Percentiles rank a stretch among this genome's conserved stretches.
Evolutionary conservation across 2,113 vertebrate genomes (phyloP).

Genomic region (Dipodomys spectabilis): DNA sequence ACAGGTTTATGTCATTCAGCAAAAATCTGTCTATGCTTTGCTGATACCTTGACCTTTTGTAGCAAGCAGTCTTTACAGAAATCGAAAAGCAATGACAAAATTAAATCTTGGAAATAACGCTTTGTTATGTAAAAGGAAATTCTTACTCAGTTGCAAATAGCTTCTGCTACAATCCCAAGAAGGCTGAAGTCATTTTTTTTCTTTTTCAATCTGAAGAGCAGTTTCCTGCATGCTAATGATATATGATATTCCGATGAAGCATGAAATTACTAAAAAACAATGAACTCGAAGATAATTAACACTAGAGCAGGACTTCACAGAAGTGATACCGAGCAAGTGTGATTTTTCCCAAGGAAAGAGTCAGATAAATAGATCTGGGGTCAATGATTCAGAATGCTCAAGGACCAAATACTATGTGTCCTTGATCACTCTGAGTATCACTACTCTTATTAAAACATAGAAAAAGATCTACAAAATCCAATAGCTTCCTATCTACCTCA

Average conservation of each 20-base stretch:
- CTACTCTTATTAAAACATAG: not conserved
- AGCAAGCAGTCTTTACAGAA: slow-evolving; percentile 83
- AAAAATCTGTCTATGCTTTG: slow-evolving; percentile 89
- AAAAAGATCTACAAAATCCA: not conserved
- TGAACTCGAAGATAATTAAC: slow-evolving; percentile 46
- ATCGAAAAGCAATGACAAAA: slow-evolving; percentile 85
- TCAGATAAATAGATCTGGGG: not conserved
- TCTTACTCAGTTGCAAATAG: slow-evolving; percentile 33
- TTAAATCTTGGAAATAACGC: slow-evolving; percentile 81
- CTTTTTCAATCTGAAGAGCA: slow-evolving; percentile 53
- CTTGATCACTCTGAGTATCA: not conserved
- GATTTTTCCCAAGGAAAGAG: not conserved
- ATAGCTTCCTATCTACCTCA: not conserved
- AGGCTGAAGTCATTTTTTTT: not conserved
- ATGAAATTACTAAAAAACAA: slow-evolving; percentile 65
- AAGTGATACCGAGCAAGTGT: not conserved
- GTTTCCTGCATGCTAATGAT: not conserved
- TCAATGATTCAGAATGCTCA: not conserved
- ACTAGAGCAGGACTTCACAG: not conserved
- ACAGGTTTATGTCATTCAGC: slow-evolving; percentile 95
- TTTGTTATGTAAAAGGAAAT: slow-evolving; percentile 80
- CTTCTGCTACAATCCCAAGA: not conserved
- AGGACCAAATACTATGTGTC: not conserved
- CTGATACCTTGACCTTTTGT: slow-evolving; percentile 93
- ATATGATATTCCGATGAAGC: slow-evolving; percentile 5